Base-by-base conservation (phyloP, 2,888 invertebrate species). In the Eupithecia tripunctaria region DNA sequence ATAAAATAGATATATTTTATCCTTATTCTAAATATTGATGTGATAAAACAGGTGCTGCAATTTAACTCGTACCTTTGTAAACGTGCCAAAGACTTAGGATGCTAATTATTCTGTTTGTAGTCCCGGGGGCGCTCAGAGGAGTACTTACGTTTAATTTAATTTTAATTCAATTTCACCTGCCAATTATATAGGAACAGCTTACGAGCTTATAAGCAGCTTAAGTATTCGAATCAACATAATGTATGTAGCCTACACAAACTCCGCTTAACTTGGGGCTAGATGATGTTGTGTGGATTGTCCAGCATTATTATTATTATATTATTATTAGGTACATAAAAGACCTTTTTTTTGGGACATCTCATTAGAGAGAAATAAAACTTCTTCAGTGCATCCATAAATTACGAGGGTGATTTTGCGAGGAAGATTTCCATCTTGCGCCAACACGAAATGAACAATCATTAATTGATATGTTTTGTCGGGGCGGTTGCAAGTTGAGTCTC, bases 91-190 rank as follows among this genome's bases (percentile, higher is more conserved):
- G 29, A 62, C 32, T 62, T 29, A 88, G 87, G 86, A 88, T 85
- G 84, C 80, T 85, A 88, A 88, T 87, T 82, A 82, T 83, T 82
- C 78, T 79, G 78, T 84, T 82, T 82, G 79, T 77, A 73, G 76
- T 73, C 79, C 76, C 74, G 71, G 78, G 78, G 78, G 77, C 82
- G 81, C 86, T 85, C 86, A 86, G 25, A 14, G 32, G 15, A 64
- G n/a, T 72, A 29, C 29, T 29, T 32, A n/a, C 25, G n/a, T 32
- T 32, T 63, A 63, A 63, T 63, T 63, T 36, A 63, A 29, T 36
- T 63, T 32, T 10, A n/a, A 32, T 29, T 32, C 62, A 63, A 63
- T 63, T 36, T 63, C 18, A 29, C 2, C 27, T 29, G 29, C 60
- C 21, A 63, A 63, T 29, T 32, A 63, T 12, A 63, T n/a, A 36